Conservation (phyloP, 2,888 invertebrate genomes). For the Sesamia inferens region DNA sequence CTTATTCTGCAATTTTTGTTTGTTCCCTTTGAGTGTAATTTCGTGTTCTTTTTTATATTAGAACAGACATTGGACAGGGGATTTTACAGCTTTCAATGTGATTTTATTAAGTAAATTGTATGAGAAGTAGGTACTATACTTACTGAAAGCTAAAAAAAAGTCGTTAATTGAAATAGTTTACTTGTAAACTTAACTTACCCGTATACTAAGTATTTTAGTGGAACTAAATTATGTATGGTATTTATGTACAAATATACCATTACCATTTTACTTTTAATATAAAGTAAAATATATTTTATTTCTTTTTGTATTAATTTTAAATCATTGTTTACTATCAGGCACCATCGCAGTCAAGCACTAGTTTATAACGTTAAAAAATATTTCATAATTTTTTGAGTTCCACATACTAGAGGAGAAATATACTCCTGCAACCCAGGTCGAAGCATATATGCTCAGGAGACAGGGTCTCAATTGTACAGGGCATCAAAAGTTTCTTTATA, state of each 20-base stretch:
- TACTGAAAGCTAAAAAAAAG: background rate
- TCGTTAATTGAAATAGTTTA: background rate
- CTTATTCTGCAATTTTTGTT: conserved; percentile 26
- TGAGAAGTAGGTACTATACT: background rate
- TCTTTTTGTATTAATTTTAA: background rate
- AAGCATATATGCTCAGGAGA: background rate
- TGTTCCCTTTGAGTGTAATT: conserved; percentile 22
- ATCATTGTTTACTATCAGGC: no score
- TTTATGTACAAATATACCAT: no score
- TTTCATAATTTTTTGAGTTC: background rate
- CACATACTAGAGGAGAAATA: background rate
- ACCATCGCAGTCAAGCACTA: no score
- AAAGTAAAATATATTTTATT: no score
- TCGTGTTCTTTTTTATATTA: conserved; percentile 11
- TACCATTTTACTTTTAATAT: no score
- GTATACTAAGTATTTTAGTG: no score
- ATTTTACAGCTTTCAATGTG: background rate
- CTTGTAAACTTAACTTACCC: background rate
- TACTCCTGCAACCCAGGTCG: background rate
- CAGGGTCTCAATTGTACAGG: no score
- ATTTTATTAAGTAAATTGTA: background rate
- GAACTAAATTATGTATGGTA: no score
- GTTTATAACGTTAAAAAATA: no score
- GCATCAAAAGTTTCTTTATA: background rate
- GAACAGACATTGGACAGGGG: conserved; percentile 5